A percentile compares a stretch with the other conserved stretches of the same genome.
Evolutionary conservation across 2,113 vertebrate species (phyloP).

Genomic region (Macroglossus sobrinus): DNA sequence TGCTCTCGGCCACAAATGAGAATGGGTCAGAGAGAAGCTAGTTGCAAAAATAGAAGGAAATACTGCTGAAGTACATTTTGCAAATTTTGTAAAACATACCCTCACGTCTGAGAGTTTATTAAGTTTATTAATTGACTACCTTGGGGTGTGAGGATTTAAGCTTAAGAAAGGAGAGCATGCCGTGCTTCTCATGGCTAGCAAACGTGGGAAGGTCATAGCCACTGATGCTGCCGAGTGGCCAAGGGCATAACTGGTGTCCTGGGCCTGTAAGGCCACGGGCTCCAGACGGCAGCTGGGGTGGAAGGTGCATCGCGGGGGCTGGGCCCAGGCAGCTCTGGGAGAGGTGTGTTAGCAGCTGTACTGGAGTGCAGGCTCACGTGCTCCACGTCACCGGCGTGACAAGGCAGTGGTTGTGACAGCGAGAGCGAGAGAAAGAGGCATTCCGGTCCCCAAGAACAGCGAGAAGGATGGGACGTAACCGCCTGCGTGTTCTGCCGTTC

Average conservation of each 20-base stretch:
- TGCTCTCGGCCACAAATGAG: background rate
- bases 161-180: background rate
- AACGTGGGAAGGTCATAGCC: background rate
- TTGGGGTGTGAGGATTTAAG: background rate
- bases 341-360: accelerated
- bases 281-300: too few species aligned
- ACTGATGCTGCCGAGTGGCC: background rate
- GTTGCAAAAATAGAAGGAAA: background rate
- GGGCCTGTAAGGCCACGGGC: background rate
- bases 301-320: accelerated
- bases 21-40: background rate
- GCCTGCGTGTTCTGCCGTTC: background rate
- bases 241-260: background rate
- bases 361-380: accelerated
- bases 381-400: background rate
- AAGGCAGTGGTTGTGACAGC: background rate
- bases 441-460: background rate
- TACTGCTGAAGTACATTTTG: background rate
- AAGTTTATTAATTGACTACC: background rate
- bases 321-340: background rate
- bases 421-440: background rate
- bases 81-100: background rate
- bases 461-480: background rate
- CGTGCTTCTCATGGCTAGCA: background rate
- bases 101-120: background rate